Base-by-base conservation (phyloP, 2,113 vertebrate species). In the Oryzias woworae region DNA sequence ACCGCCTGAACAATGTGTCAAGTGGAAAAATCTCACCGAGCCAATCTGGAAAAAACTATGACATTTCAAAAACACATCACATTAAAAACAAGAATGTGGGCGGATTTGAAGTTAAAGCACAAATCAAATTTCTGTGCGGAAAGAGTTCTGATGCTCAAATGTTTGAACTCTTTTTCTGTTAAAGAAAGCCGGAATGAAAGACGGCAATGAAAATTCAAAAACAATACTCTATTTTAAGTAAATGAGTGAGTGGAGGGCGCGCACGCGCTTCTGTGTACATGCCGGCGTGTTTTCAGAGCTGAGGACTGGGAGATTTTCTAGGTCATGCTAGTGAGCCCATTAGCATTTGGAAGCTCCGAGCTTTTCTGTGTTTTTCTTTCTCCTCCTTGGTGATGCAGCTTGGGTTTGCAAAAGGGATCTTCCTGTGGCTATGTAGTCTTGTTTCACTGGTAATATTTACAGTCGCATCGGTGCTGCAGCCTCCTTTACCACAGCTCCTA, bases 401-500 rank as follows among this genome's bases (percentile, higher is more conserved):
- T 75, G 79, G 85, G 82, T 88, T 86, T 83, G 83, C 67, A 68
- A 51, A 74, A 58, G 58, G 72, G 78, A 80, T 70, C 71, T 81
- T 83, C 83, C 77, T 31, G 67, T 77, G 82, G 80, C 86, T 77
- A 75, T 67, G 80, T 56, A 68, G 75, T 69, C 73, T 86, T 73
- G 77, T 85, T 85, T 86, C 80, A 87, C 81, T 80, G 85, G 75
- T 63, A 78, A 85, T 87, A 87, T 88, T 89, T 87, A 87, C 80
- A 81, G 80, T 81, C 66, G 66, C 62, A 85, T 85, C 65, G 77
- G 60, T 50, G 70, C 74, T 76, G 67, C 75, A 77, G 67, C 50
- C 36, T 69, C 59, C 60, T 68, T 63, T 48, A 71, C 69, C 62
- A 58, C 71, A 62, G 68, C 61, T 58, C 54, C 66, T 62, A 71